A percentile compares a stretch with the other conserved stretches of the same genome.
These are phyloP conservation scores for Patella depressa DNA, from an alignment of 2,888 invertebrate species.

Conservation along the genomic window DNA sequence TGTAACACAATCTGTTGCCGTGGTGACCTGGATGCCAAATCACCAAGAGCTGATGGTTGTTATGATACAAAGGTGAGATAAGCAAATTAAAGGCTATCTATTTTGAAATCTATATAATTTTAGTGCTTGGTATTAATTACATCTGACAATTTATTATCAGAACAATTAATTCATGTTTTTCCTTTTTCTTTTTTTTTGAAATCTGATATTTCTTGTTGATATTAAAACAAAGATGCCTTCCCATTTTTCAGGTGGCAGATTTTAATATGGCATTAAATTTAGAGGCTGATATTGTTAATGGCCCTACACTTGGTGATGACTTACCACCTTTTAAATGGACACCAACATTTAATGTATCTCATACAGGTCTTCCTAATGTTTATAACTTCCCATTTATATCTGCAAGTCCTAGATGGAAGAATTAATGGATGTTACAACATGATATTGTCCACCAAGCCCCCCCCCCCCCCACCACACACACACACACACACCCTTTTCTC, in stretches of 20 bases:
- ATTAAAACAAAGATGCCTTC: too few species aligned
- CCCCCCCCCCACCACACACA: background rate
- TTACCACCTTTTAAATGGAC: constrained; percentile 63
- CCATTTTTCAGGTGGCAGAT: constrained; percentile 55
- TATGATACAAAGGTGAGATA: constrained; percentile 66
- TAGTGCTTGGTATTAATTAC: background rate
- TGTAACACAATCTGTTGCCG: constrained; percentile 67
- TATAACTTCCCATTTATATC: constrained; percentile 62
- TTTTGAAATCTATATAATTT: background rate
- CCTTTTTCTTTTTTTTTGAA: too few species aligned
- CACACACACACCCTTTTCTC: too few species aligned
- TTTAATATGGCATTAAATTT: constrained; percentile 56
- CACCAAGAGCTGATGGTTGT: constrained; percentile 60
- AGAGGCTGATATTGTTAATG: constrained; percentile 62
- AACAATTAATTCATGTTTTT: too few species aligned
- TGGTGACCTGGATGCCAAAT: constrained; percentile 54
- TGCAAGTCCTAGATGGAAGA: constrained; percentile 40
- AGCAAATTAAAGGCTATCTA: background rate
- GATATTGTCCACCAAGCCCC: background rate
- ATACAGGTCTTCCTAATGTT: constrained; percentile 59
- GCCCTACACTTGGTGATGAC: constrained; percentile 60
- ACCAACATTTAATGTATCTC: constrained; percentile 50
- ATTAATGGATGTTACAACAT: constrained; percentile 5
- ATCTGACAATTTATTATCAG: background rate
- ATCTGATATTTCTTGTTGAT: too few species aligned